Base-by-base conservation (phyloP, 2,888 invertebrate genomes). In the Oscheius onirici region DNA sequence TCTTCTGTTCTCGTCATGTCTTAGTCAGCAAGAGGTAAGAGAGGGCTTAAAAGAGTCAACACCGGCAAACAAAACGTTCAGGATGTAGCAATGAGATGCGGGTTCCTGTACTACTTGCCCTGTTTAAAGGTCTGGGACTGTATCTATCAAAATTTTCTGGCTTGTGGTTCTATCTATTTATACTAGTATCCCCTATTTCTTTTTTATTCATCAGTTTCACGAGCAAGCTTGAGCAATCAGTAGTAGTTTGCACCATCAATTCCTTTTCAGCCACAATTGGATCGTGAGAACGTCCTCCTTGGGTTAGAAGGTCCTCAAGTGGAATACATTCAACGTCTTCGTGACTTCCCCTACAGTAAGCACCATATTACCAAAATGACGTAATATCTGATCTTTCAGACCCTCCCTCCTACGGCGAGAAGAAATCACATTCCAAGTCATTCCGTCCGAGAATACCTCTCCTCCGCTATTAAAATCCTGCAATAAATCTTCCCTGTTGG, bases 101-200 rank as follows among this genome's bases (percentile, higher is more conserved):
- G 58, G 40, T 58, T 41, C 41, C 58, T 58, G 41, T 58, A 58
- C 58, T 58, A 58, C 58, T 58, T 58, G 24, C 58, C 58, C 40
- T 58, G 58, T 58, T 41, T 40, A 40, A 58, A 58, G 58, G 58
- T 58, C 58, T 58, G 58, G 20, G 20, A 17, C n/a, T 46, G 46
- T 15, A 15, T 46, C 20, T 46, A 15, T 46, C 5, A 46, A 15
- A 17, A 46, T 11, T 15, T 51, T 22, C 15, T 55, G 51, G 20
- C 51, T 51, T 22, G 20, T 51, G 20, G 15, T 20, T 17, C 2
- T 17, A 51, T 46, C 5, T 46, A 46, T 51, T 24, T 51, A 17
- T 51, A 17, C 34, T 3, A 34, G 34, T 6, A 34, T 34, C 8
- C 34, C 34, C 8, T 34, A 8, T 3, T 34, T 34, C 8, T 34